phyloP scores from a whole-genome alignment of 2,888 invertebrate genomes.

The Eupithecia abbreviata region DNA sequence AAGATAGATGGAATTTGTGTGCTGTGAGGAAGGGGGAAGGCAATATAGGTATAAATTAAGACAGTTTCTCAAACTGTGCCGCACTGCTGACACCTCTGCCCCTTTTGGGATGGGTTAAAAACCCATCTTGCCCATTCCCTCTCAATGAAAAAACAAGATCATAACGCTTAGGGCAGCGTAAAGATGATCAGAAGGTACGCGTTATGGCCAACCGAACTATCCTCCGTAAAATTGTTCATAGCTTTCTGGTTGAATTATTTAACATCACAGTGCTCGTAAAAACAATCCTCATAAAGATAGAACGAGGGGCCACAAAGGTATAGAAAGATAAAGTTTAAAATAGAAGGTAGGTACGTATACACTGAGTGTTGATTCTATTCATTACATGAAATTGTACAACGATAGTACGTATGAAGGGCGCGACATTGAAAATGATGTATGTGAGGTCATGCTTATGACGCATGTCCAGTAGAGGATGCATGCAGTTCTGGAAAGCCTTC shows the following conservation, averaged over 20 bases:
- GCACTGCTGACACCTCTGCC: not conserved
- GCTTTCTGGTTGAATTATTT: conserved; percentile 53
- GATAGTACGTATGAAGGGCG: not conserved
- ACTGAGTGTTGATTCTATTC: not conserved
- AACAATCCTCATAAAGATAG: conserved; percentile 52
- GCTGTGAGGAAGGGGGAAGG: not conserved
- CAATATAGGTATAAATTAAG: not conserved
- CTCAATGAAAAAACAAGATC: not conserved
- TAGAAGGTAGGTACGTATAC: not conserved
- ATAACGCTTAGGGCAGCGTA: not conserved
- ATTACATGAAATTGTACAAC: not conserved
- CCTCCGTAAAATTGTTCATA: conserved; percentile 51
- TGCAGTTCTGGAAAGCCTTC: conserved; percentile 3
- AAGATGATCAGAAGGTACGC: not conserved
- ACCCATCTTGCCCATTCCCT: not conserved
- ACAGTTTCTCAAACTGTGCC: not conserved
- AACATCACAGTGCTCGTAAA: conserved; percentile 58
- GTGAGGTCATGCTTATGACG: not conserved
- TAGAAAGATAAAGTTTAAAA: conserved; percentile 18
- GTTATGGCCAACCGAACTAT: conserved; percentile 50
- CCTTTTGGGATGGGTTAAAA: not conserved
- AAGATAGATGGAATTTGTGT: not conserved
- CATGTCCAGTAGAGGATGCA: not conserved
- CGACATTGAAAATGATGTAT: not conserved
- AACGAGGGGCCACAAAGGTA: conserved; percentile 47